Evolutionary conservation across 1,140 invertebrate genomes (phyloP).

Genomic region (Dinoponera quadriceps): DNA sequence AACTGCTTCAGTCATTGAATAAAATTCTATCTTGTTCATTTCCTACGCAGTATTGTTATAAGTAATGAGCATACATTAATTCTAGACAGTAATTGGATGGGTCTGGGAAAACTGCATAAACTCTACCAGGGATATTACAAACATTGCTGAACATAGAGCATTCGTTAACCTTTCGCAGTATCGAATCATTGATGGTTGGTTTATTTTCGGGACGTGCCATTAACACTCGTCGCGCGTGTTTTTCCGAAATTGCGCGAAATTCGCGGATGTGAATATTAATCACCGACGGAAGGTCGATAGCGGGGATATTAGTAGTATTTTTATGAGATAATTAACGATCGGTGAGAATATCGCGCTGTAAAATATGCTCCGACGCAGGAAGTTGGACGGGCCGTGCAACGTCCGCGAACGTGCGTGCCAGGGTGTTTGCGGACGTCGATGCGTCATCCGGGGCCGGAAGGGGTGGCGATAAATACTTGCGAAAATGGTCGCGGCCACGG

Average conservation of each 20-base stretch:
- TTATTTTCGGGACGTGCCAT: too few species aligned
- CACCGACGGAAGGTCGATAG: neutral
- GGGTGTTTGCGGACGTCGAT: conserved; percentile 54
- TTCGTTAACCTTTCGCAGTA: too few species aligned
- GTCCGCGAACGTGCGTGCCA: conserved; percentile 10
- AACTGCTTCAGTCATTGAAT: too few species aligned
- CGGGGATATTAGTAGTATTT: conserved; percentile 10
- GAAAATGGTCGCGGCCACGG: conserved; percentile 55
- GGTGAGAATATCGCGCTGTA: neutral
- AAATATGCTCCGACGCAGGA: conserved; percentile 46
- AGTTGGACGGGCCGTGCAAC: conserved; percentile 29
- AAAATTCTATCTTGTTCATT: too few species aligned
- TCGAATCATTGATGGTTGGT: too few species aligned
- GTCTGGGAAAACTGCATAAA: too few species aligned
- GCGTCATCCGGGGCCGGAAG: conserved; percentile 58
- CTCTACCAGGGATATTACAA: too few species aligned
- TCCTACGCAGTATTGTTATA: too few species aligned
- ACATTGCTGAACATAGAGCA: too few species aligned
- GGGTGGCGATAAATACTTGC: conserved; percentile 67
- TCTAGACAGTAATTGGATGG: too few species aligned
- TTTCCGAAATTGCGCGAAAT: neutral
- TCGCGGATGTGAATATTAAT: neutral
- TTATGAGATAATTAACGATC: conserved; percentile 28
- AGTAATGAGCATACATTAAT: too few species aligned
- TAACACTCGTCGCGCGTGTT: too few species aligned